Conservation (phyloP, 2,888 invertebrate genomes). For the Tanytarsus gracilentus region DNA sequence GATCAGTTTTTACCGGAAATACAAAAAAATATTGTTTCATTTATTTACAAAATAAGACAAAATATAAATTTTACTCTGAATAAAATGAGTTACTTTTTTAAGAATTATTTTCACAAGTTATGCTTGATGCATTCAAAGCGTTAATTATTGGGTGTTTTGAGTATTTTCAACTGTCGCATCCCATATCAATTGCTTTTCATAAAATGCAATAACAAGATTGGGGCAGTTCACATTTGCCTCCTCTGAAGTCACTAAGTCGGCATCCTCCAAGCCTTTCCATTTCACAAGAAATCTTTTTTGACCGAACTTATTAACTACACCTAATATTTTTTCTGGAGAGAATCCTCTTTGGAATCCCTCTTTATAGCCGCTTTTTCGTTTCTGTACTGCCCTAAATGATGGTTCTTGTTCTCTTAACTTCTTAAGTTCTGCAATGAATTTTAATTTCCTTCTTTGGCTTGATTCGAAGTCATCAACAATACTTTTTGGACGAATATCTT, state of each 20-base stretch:
- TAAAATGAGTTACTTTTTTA: no score
- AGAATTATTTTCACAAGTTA: no score
- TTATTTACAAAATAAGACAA: no score
- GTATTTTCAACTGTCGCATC: no score
- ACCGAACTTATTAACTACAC: background rate
- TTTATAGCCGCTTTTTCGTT: background rate
- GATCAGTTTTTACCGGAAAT: no score
- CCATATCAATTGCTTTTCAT: background rate
- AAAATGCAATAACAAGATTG: background rate
- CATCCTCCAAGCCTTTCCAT: background rate
- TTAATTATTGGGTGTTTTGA: no score
- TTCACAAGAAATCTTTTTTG: background rate
- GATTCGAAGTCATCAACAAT: background rate
- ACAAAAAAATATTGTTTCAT: no score
- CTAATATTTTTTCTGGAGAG: background rate
- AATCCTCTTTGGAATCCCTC: background rate
- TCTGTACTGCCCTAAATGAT: background rate
- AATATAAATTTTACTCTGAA: no score
- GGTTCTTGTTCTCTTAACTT: background rate
- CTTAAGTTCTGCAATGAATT: background rate
- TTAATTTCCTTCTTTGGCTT: background rate
- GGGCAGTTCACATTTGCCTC: background rate
- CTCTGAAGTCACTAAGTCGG: background rate
- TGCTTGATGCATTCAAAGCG: no score
- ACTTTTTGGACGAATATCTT: conserved; percentile 41